phyloP scores from a whole-genome alignment of 2,888 invertebrate species.

The Amphipoea lucens region DNA sequence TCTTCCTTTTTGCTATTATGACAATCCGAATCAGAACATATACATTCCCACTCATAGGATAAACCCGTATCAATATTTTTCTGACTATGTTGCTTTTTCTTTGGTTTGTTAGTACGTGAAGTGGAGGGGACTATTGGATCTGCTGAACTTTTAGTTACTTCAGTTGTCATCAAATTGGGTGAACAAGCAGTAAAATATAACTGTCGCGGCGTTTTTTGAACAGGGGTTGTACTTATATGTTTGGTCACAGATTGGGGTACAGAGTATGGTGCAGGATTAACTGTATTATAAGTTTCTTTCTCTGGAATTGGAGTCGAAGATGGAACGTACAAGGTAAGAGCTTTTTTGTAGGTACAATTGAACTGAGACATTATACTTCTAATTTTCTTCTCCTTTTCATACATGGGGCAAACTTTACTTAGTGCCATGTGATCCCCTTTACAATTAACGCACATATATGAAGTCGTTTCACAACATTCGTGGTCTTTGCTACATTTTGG shows the following conservation, averaged over 20 bases:
- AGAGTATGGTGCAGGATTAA: neutral
- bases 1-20: too few relatives aligned
- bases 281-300: too few relatives aligned
- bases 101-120: too few relatives aligned
- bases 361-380: slow-evolving; percentile 1
- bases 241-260: neutral
- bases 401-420: slow-evolving; percentile 1
- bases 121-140: too few relatives aligned
- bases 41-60: too few relatives aligned
- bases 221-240: neutral
- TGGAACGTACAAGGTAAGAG: neutral
- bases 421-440: slow-evolving; percentile 4
- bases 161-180: neutral
- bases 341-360: neutral
- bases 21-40: too few relatives aligned
- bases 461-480: slow-evolving; percentile 6
- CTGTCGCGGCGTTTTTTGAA: neutral
- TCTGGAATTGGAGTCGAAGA: too few relatives aligned
- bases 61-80: too few relatives aligned
- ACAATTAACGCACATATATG: slow-evolving; percentile 4
- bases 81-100: too few relatives aligned
- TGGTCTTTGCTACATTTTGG: neutral
- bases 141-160: neutral
- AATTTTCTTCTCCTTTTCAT: slow-evolving; percentile 6
- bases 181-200: neutral